Base-by-base conservation (phyloP, 1,140 invertebrate genomes). In the Caenorhabditis briggsae region DNA sequence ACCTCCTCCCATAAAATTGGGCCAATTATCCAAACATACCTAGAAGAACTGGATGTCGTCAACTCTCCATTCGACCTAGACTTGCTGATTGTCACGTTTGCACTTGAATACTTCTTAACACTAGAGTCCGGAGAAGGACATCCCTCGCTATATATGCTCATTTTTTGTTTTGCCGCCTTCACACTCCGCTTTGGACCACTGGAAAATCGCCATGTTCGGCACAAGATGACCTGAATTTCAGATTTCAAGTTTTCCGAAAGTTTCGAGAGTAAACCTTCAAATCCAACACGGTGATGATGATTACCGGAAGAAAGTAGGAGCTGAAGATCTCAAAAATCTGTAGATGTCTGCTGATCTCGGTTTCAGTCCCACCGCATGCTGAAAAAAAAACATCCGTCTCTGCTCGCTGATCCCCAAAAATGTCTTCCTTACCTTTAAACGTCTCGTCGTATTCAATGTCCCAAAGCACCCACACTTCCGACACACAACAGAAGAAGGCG, bases 241-340 rank as follows among this genome's bases (percentile, higher is more conserved):
- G n/a, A n/a, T n/a, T n/a, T n/a, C n/a, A n/a, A n/a, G n/a, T n/a
- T n/a, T n/a, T n/a, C n/a, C n/a, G n/a, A n/a, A n/a, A n/a, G n/a
- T n/a, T n/a, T n/a, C n/a, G n/a, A n/a, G 46, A 53, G 83, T 78
- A 2, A 53, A 88, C 87, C 87, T 88, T 88, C n/a, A 84, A 46
- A 78, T 91, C 90, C 5, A 91, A 82, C 7, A 90, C 86, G 2
- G 90, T 91, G 12, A 91, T 91, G 5, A 90, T 83, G 33, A 87
- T 86, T 0, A 91, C 82, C 3, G 90, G 90, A 25, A 91, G 74
- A 82, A 91, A 91, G 48, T 91, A 91, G 55, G 86, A 87, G 86
- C 88, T 90, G 53, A 87, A 58, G 83, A 91, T 91, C 85, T 91
- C 90, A 58, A 84, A 84, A n/a, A 91, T 46, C 82, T 91, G 90